Evolutionary conservation across 2,113 vertebrate species (phyloP), one percentile per base, ranked within the genome.

Genomic region (Muntiacus reevesi): DNA sequence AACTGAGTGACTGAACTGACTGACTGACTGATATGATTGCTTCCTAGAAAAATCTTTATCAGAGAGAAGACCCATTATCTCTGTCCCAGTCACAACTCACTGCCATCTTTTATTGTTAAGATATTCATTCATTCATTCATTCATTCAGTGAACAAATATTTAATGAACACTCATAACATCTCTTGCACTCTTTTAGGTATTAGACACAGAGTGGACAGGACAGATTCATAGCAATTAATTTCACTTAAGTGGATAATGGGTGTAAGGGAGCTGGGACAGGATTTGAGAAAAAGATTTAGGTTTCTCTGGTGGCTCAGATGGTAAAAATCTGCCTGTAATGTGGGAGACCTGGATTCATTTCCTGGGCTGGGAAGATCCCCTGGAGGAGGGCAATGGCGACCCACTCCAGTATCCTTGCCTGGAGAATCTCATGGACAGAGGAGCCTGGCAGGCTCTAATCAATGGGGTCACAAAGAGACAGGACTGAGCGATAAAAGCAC

Each of bases 41-140:
- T 62, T 95, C n/a, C 36, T 91, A 94, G 90, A 76, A 93, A 52
- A 64, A 74, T 36, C 11, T 82, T 87, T 91, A 60, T 79, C 30
- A 2, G 33, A 95, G 52, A 59, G n/a, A 19, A 78, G 33, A 86
- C 14, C 15, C 11, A 33, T 97, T 83, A 43, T 84, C 43, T 94
- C 50, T 79, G 59, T 57, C 54, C 54, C 36, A 81, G 0, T 79
- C 25, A 2, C 74, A 97, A 12, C 3, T 79, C 14, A 74, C 54
- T 94, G 55, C 36, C 47, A n/a, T 96, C 59, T 95, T 95, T 93
- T 88, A 91, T 60, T 79, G 27, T 71, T 81, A 89, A 59, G n/a
- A 62, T 67, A 40, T 2, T 85, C 52, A 43, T 91, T 87, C 36
- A 43, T 91, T 87, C 36, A 43, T 91, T 87, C 36, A 64, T 45